Conservation (phyloP, 2,888 invertebrate genomes). For the Acheta domesticus region DNA sequence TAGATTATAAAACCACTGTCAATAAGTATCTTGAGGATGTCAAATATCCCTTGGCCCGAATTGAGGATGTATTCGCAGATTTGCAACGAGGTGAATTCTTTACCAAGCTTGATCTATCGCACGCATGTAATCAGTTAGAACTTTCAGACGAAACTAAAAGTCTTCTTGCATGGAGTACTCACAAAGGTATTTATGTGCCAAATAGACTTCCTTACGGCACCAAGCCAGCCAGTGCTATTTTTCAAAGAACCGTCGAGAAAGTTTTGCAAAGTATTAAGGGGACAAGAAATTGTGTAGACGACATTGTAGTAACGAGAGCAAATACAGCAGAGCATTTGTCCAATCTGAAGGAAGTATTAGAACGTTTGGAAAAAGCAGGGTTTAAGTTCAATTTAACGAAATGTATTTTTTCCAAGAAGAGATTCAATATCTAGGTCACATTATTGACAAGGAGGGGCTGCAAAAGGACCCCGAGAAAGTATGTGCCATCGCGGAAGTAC, state of each 20-base stretch:
- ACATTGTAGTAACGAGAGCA: constrained; percentile 42
- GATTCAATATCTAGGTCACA: constrained; percentile 42
- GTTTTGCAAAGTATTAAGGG: constrained; percentile 39
- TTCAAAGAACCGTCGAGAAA: constrained; percentile 43
- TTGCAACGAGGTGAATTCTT: background rate
- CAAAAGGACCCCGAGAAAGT: constrained; percentile 42
- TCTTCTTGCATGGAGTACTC: background rate
- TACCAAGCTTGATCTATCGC: background rate
- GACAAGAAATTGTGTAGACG: constrained; percentile 40
- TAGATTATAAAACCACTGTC: background rate
- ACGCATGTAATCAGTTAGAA: background rate
- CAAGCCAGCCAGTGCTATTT: no score
- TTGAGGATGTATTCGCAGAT: background rate
- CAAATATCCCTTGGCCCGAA: background rate
- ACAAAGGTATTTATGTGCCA: constrained; percentile 36
- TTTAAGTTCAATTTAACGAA: constrained; percentile 42
- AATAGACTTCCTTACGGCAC: constrained; percentile 44
- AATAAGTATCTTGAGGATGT: background rate
- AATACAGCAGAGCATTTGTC: constrained; percentile 38
- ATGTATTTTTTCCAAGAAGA: constrained; percentile 40
- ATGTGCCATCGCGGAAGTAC: constrained; percentile 41
- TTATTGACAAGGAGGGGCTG: constrained; percentile 43
- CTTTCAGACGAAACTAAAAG: background rate
- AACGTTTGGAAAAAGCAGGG: constrained; percentile 38
- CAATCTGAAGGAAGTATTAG: constrained; percentile 39